Base-by-base conservation (phyloP, 2,113 vertebrate species). In the Clarias macrocephalus region DNA sequence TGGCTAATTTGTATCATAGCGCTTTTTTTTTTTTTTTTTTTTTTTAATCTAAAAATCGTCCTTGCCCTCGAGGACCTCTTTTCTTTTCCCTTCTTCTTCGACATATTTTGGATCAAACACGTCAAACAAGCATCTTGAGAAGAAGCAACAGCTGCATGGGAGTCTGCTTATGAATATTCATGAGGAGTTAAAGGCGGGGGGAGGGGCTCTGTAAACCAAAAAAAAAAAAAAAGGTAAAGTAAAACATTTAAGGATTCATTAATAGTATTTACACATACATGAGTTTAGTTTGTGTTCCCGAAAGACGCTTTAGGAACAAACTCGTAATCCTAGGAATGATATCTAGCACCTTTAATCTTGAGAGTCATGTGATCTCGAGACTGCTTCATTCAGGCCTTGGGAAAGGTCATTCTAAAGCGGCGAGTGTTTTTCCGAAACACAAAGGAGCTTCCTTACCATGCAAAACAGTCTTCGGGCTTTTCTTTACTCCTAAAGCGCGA, bases 401-500 rank as follows among this genome's bases (percentile, higher is more conserved):
- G 80, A 87, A 89, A 89, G 86, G 83, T 87, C 82, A 85, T 21
- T 72, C 70, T 60, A 42, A 70, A 72, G 37, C 68, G 28, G 21
- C 18, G 52, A 60, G 63, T 18, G 75, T 80, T 86, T 86, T 63
- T 48, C 33, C 48, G 48, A 37, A 23, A 85, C 42, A 85, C 72
- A 52, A 60, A 18, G 48, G 75, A 33, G 75, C 60, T 68, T 79
- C 62, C 54, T 86, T 85, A 63, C 70, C 48, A 80, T 86, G 60
- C 60, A 80, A 80, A 54, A 66, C 59, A 66, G 11, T 30, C 9
- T 59, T 72, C 54, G 73, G 79, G 30, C 66, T 21, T 56, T 73
- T 23, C 3, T 21, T 8, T 84, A 37, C 66, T 42, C 83, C 68
- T 12, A 15, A 81, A 81, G 57, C 25, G 30, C 57, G 30, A 81